Evolutionary conservation across 2,797 vertebrate species (phyloP).

Genomic region (Apogon hyalosoma): DNA sequence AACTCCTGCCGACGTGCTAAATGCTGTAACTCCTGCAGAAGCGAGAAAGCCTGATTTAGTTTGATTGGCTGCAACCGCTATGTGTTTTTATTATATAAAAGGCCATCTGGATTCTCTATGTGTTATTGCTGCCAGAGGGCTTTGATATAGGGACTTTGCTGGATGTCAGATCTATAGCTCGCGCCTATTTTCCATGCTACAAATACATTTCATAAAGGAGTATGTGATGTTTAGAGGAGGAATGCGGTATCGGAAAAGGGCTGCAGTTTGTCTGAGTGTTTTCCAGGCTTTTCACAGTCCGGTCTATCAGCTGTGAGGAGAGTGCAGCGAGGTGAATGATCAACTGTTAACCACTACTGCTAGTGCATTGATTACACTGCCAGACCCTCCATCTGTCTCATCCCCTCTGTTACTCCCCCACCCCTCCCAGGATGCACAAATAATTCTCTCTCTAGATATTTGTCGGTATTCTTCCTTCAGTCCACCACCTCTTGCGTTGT

Average conservation of each 20-base stretch:
- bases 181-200: conserved; percentile 6
- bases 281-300: conserved; percentile 34
- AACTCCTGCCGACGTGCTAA: too few species aligned
- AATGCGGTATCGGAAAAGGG: conserved; percentile 1
- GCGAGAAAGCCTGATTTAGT: conserved; percentile 30
- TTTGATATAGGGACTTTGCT: conserved; percentile 22
- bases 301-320: conserved; percentile 47
- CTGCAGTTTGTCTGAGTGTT: conserved; percentile 22
- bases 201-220: conserved; percentile 34
- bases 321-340: conserved; percentile 61
- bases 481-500: conserved; percentile 8
- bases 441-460: conserved; percentile 47
- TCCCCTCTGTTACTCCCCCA: conserved; percentile 16
- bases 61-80: conserved; percentile 22
- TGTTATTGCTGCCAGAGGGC: conserved; percentile 15
- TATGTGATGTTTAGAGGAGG: conserved; percentile 21
- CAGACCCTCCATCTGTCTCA: conserved; percentile 59
- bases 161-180: conserved; percentile 14
- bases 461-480: conserved; percentile 32
- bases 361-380: conserved; percentile 66
- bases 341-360: conserved; percentile 67
- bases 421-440: conserved; percentile 45
- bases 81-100: conserved; percentile 20
- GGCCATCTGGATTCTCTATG: conserved; percentile 1
- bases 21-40: not conserved